Conservation (phyloP, 1,140 invertebrate species). For the Drosophila sp. region DNA sequence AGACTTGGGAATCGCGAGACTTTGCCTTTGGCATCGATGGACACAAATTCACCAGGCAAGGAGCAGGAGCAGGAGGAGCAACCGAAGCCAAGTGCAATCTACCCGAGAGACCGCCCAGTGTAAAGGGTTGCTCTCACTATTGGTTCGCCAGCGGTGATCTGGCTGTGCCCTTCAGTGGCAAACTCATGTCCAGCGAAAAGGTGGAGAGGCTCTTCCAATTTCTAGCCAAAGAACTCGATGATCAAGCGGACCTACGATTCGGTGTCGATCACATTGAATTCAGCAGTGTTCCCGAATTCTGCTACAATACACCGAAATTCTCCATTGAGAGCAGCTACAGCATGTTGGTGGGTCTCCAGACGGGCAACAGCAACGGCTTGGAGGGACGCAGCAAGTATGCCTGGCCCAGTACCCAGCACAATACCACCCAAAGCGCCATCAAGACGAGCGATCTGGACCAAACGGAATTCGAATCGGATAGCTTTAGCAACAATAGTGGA, state of each 20-base stretch:
- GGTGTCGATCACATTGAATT: constrained; percentile 75
- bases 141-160: constrained; percentile 78
- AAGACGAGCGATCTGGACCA: constrained; percentile 75
- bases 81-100: constrained; percentile 7
- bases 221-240: constrained; percentile 35
- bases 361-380: constrained; percentile 67
- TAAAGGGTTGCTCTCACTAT: constrained; percentile 68
- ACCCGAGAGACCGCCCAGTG: constrained; percentile 53
- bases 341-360: constrained; percentile 75
- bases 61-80: too few species aligned
- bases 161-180: constrained; percentile 71
- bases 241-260: constrained; percentile 52
- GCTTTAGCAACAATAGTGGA: constrained; percentile 62
- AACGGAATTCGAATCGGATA: constrained; percentile 67
- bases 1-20: constrained; percentile 62
- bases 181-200: constrained; percentile 55
- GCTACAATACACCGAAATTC: constrained; percentile 58
- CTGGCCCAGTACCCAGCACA: constrained; percentile 61
- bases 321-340: constrained; percentile 79
- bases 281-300: constrained; percentile 64
- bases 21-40: constrained; percentile 76
- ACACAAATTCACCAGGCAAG: constrained; percentile 48
- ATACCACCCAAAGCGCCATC: constrained; percentile 50
- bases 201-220: constrained; percentile 67
- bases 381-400: constrained; percentile 76